A percentile compares a stretch with the other conserved stretches of the same genome.
phyloP scores from a whole-genome alignment of 2,888 invertebrate species.

The Neoscelio sp. region DNA sequence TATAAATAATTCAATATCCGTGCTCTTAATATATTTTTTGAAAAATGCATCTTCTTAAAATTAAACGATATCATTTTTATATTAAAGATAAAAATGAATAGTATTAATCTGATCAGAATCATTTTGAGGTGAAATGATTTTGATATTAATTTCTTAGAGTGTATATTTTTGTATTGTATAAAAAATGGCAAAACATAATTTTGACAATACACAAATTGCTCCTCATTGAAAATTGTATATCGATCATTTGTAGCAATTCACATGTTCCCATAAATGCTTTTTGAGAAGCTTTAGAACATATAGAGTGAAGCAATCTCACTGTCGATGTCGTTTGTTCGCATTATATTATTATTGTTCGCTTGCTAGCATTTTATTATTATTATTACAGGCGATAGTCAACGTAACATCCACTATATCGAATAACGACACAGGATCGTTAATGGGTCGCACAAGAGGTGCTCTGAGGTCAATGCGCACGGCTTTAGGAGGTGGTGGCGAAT shows the following conservation, averaged over 20 bases:
- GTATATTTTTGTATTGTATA: no score
- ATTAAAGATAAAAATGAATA: no score
- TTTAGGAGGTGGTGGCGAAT: conserved; percentile 81
- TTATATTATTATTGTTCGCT: conserved; percentile 28
- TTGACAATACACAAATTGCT: no score
- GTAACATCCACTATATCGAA: conserved; percentile 56
- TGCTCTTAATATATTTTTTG: no score
- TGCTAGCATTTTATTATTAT: conserved; percentile 27
- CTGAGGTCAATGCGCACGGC: conserved; percentile 80
- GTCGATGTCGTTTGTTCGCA: conserved; percentile 2
- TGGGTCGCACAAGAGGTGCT: conserved; percentile 81
- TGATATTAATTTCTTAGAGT: no score
- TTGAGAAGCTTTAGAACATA: conserved; percentile 9
- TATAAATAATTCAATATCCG: no score
- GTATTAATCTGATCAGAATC: background rate
- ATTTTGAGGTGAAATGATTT: no score
- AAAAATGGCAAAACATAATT: no score
- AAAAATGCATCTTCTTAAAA: no score
- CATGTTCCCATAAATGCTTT: conserved; percentile 3
- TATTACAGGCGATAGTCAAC: conserved; percentile 62
- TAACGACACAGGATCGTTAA: conserved; percentile 72
- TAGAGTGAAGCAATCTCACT: conserved; percentile 8
- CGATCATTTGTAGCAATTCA: conserved; percentile 11
- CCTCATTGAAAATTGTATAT: conserved; percentile 2
- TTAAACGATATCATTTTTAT: no score